Percentiles rank a stretch among this genome's conserved stretches.
Conservation (phyloP, 1,140 invertebrate genomes). For the Anoplophora glabripennis region DNA sequence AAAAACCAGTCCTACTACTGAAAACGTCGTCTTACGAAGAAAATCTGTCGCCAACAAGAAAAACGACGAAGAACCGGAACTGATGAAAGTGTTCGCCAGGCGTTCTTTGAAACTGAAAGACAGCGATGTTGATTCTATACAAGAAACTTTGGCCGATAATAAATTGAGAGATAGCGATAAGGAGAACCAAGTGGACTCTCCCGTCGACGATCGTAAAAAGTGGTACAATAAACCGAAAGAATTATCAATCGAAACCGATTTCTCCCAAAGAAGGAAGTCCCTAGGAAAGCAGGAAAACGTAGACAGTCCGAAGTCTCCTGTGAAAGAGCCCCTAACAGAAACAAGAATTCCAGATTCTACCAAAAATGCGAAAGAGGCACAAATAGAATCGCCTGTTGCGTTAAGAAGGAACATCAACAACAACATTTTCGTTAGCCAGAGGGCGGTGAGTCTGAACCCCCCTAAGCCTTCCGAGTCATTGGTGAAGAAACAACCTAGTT, state of each 20-base stretch:
- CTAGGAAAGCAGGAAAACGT: constrained; percentile 33
- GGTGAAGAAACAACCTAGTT: constrained; percentile 37
- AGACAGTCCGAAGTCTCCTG: constrained; percentile 14
- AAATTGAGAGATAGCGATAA: constrained; percentile 40
- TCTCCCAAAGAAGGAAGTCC: constrained; percentile 17
- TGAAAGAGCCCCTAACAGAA: constrained; percentile 31
- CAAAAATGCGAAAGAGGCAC: constrained; percentile 14
- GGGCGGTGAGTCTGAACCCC: constrained; percentile 34
- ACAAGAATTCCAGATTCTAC: constrained; percentile 29
- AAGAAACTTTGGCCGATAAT: constrained; percentile 23
- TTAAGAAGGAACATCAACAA: constrained; percentile 20
- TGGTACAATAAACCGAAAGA: constrained; percentile 43
- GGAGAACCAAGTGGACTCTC: constrained; percentile 54
- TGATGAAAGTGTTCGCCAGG: constrained; percentile 77
- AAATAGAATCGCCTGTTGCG: constrained; percentile 19
- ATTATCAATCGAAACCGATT: neutral
- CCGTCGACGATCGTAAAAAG: constrained; percentile 45
- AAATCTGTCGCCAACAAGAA: constrained; percentile 54
- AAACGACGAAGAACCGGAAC: constrained; percentile 67
- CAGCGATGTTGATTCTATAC: constrained; percentile 56
- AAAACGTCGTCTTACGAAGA: constrained; percentile 54
- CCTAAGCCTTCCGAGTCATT: constrained; percentile 25
- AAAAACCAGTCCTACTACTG: constrained; percentile 10
- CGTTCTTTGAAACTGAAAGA: constrained; percentile 74
- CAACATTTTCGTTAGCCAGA: constrained; percentile 36